Evolutionary conservation across 2,797 vertebrate species (phyloP), one percentile per base, ranked within the genome.

Genomic region (Paratrypauchen microcephalus): DNA sequence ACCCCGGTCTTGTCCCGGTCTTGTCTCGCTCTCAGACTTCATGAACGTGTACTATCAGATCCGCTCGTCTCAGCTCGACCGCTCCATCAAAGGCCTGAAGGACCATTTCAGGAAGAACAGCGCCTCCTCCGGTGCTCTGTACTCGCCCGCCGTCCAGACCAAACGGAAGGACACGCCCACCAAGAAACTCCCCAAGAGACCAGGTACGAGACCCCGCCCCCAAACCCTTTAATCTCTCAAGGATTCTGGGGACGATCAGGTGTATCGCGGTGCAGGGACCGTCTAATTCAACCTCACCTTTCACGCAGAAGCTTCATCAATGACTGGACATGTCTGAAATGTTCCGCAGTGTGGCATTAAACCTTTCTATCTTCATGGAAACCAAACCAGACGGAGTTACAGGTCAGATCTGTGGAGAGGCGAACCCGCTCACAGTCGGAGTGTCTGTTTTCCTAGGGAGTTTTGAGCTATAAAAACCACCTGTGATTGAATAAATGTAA

Each of bases 11-110:
- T 18, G 2, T 0, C 32, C 58, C 7, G 19, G 7, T 23, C 32
- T 30, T 13, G 11, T 54, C 24, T 24, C 4, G 13, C 13, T 9
- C 41, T 18, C 91, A 99, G 98, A 99, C 82, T 99, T 99, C 90
- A 99, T 99, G 98, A 98, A 96, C n/a, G 97, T 99, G 59, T 99
- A 98, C 92, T 99, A 95, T 91, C 97, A 98, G 89, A 97, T 99
- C 81, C 91, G 98, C 24, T 99, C 97, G 36, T 96, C 93, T 79
- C 97, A 98, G 90, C 91, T 99, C 0, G 97, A 99, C 76, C 97
- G 97, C 63, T 98, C 98, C 86, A 95, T 99, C 86, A 98, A 96
- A 86, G 96, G 96, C 1, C 91, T 99, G 76, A 98, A 96, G 85
- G 97, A 99, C 11, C 97, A 99, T 75, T 97, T 99, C 84, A 95